Percentiles rank a stretch among this genome's conserved stretches.
Conservation (phyloP, 2,888 invertebrate species). For the Lepidochitona cinerea region DNA sequence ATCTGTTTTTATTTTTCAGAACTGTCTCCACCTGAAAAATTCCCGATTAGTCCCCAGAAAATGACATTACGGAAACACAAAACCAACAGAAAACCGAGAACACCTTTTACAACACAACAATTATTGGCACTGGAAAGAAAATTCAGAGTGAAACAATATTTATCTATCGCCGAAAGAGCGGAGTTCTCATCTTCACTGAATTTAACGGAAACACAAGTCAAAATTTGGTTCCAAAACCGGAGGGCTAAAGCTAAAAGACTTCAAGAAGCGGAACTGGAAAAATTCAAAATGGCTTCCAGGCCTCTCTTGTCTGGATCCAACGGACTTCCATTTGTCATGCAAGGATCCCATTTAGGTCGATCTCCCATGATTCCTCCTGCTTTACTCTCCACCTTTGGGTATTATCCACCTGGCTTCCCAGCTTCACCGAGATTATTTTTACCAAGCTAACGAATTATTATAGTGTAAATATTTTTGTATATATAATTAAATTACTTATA, state of each 20-base stretch:
- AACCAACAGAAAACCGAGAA: conserved; percentile 92
- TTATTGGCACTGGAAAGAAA: conserved; percentile 91
- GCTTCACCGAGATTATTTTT: not conserved
- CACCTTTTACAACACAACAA: conserved; percentile 94
- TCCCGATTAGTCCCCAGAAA: conserved; percentile 40
- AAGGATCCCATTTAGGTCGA: not conserved
- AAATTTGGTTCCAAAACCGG: conserved; percentile 72
- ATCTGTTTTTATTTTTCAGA: conserved; percentile 9
- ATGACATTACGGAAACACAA: conserved; percentile 86
- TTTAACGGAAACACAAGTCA: conserved; percentile 88
- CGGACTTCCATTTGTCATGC: not conserved
- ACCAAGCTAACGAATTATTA: not conserved
- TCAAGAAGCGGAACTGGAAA: conserved; percentile 92
- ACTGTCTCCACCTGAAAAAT: conserved; percentile 45
- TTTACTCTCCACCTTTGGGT: not conserved
- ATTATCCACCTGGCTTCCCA: not conserved
- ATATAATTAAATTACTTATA: too few species aligned
- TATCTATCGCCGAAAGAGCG: conserved; percentile 92
- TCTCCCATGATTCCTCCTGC: not conserved
- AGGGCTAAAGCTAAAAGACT: conserved; percentile 95
- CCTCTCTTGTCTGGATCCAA: not conserved
- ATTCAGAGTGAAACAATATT: conserved; percentile 92
- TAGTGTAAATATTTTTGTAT: too few species aligned
- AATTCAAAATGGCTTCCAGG: not conserved
- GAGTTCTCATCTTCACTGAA: conserved; percentile 91